Conservation (phyloP, 2,797 vertebrate genomes). For the Florisuga fusca region DNA sequence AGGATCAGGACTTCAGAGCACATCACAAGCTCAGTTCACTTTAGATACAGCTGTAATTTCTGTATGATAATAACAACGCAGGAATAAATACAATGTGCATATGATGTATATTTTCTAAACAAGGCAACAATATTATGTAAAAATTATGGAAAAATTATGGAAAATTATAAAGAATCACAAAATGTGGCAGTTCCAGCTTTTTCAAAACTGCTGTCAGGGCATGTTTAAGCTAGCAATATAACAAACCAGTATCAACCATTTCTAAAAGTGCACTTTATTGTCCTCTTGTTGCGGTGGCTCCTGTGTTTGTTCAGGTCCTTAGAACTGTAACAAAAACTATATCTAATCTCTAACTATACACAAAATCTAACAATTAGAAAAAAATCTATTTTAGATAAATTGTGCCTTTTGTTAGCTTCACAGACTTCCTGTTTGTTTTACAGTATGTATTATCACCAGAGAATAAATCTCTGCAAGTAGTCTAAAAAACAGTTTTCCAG, state of each 20-base stretch:
- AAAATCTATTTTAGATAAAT: background rate
- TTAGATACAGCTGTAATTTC: background rate
- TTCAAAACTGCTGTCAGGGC: background rate
- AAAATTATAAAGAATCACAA: background rate
- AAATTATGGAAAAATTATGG: too few species aligned
- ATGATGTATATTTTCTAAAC: background rate
- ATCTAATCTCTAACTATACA: background rate
- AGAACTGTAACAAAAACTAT: background rate
- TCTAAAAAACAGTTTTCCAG: background rate
- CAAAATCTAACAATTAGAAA: background rate
- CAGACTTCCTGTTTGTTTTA: background rate
- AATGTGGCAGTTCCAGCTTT: background rate
- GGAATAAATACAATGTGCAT: background rate
- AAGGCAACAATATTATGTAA: background rate
- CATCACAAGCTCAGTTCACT: background rate
- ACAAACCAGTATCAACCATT: background rate
- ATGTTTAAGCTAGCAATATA: background rate
- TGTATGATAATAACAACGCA: background rate
- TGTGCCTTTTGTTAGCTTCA: background rate
- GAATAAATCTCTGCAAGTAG: background rate
- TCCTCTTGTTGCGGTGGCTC: background rate
- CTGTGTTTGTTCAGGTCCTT: fast-evolving
- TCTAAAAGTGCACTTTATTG: background rate
- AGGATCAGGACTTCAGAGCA: background rate
- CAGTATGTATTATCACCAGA: background rate